Evolutionary conservation across 2,113 vertebrate genomes (phyloP).

Genomic region (Sturnus vulgaris): DNA sequence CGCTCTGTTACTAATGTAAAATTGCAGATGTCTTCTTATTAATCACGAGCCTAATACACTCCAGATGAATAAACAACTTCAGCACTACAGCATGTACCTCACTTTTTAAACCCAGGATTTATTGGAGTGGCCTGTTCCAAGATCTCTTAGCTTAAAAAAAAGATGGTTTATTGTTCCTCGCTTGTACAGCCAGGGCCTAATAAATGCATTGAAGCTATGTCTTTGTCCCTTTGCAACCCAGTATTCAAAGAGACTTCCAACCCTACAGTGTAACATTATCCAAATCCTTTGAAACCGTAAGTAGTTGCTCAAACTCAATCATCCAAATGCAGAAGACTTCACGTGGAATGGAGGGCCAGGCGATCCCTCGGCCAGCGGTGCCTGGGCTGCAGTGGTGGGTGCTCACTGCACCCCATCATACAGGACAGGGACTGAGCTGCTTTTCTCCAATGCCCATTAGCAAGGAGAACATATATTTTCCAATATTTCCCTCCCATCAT

Average conservation of each 20-base stretch:
- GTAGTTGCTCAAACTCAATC: constrained; percentile 64
- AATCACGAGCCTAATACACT: constrained; percentile 94
- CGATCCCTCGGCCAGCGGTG: not conserved
- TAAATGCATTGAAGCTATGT: constrained; percentile 61
- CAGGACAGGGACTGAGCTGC: not conserved
- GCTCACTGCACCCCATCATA: not conserved
- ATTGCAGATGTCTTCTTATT: constrained; percentile 89
- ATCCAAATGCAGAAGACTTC: constrained; percentile 34
- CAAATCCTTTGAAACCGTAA: constrained; percentile 72
- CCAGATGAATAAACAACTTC: constrained; percentile 98
- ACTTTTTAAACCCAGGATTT: constrained; percentile 77
- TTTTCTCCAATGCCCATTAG: constrained; percentile 9
- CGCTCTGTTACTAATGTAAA: constrained; percentile 78
- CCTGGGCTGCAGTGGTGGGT: not conserved
- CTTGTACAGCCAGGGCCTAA: constrained; percentile 74
- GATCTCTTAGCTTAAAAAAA: constrained; percentile 83
- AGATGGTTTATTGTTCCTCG: constrained; percentile 69
- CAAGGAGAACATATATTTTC: constrained; percentile 10
- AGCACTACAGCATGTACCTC: constrained; percentile 69
- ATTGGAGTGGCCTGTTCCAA: constrained; percentile 70
- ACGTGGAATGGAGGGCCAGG: constrained; percentile 43
- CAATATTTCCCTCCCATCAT: not conserved
- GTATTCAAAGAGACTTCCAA: constrained; percentile 69
- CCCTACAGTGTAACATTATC: constrained; percentile 53
- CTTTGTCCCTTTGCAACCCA: constrained; percentile 52